Conservation (phyloP, 2,113 vertebrate genomes). For the Myrmecophaga tridactyla region DNA sequence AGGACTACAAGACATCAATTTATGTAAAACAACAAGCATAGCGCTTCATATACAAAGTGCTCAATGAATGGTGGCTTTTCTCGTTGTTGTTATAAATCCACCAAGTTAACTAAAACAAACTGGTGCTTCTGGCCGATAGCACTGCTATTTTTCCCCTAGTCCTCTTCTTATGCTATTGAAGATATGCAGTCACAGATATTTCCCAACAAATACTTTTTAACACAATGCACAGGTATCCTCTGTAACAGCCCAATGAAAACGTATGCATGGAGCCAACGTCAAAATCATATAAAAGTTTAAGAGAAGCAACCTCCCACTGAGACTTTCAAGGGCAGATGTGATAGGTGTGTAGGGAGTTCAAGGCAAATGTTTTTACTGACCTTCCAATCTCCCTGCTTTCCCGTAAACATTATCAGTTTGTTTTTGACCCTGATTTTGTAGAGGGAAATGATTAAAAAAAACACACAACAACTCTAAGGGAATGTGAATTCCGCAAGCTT, state of each 20-base stretch:
- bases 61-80: accelerated
- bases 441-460: neutral
- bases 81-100: neutral
- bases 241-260: neutral
- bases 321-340: neutral
- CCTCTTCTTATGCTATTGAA: neutral
- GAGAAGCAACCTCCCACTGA: neutral
- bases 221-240: neutral
- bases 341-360: neutral
- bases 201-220: neutral
- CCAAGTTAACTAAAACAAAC: accelerated
- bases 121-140: neutral
- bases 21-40: accelerated
- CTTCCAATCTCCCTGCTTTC: neutral
- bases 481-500: neutral
- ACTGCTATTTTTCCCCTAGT: neutral
- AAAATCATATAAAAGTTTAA: neutral
- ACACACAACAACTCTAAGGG: neutral
- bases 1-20: neutral
- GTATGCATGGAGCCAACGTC: no score
- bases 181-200: neutral
- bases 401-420: no score
- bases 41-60: neutral
- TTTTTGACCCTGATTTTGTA: neutral
- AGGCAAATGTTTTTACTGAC: neutral